Evolutionary conservation across 2,797 vertebrate genomes (phyloP), one percentile per base, ranked within the genome.

Genomic region (Coregonus suidteri): DNA sequence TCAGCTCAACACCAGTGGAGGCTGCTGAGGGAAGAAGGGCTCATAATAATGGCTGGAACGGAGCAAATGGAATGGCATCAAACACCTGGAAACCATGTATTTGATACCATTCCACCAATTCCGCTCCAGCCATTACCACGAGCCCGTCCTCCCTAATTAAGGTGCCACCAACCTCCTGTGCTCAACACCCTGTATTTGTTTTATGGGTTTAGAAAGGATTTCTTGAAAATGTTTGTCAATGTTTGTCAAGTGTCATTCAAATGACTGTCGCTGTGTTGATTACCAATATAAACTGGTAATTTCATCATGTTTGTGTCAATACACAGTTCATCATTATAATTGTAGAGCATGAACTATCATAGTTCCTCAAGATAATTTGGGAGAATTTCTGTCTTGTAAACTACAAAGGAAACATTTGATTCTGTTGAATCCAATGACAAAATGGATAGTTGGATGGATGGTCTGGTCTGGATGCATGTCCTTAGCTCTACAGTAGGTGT

Each of bases 181-280:
- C 89, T 84, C 73, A 82, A 71, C 0, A 64, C 11, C 41, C 41
- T 13, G 41, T 47, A 30, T 86, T 83, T 77, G 82, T 89, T 66
- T 35, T 20, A 41, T 77, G 78, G 67, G 79, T 73, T 64, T 20
- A 20, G 9, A 76, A 80, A 82, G 81, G 77, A 77, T 62, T 65
- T 6, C 16, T 25, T 82, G 86, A 47, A 47, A 47, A 47, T 78
- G 84, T 82, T 82, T 74, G 5, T 73, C 16, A 73, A 18, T 73
- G 34, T 75, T 83, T 91, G 41, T 83, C 69, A 31, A 75, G 82
- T 91, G 84, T 89, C 74, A 51, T 82, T 82, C 77, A 81, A 74
- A 82, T 72, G 75, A 67, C 79, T 81, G 88, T 86, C 83, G 80
- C 85, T 90, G 89, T 91, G 88, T 84, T 85, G 83, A 85, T 78